A percentile compares a stretch with the other conserved stretches of the same genome.
phyloP scores from a whole-genome alignment of 2,113 vertebrate genomes.

The Merops nubicus region DNA sequence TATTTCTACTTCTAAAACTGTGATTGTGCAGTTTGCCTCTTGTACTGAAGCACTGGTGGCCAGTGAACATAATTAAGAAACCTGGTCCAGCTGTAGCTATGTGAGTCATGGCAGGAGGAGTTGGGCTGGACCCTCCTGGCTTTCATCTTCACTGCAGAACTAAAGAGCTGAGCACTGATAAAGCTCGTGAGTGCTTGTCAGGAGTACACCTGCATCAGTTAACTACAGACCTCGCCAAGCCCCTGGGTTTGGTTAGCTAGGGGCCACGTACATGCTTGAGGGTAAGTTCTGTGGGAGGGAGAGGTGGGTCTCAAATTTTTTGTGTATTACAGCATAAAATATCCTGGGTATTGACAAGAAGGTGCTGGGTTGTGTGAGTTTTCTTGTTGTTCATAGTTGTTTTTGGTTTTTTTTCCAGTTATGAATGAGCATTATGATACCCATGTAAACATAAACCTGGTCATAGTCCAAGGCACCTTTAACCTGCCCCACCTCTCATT shows the following conservation, averaged over 20 bases:
- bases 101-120: background rate
- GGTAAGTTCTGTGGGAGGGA: background rate
- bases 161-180: background rate
- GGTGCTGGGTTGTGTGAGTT: background rate
- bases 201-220: background rate
- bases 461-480: background rate
- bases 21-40: background rate
- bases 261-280: rapidly evolving
- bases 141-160: background rate
- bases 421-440: background rate
- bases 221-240: background rate
- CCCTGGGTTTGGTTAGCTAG: background rate
- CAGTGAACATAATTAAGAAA: background rate
- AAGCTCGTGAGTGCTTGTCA: background rate
- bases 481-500: background rate
- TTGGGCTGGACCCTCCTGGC: background rate
- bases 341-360: background rate
- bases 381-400: background rate
- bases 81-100: background rate
- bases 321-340: background rate
- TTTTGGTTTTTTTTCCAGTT: background rate
- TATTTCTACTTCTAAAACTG: background rate
- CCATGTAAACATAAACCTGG: background rate
- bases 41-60: background rate
- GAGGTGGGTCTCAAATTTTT: background rate